A percentile compares a stretch with the other conserved stretches of the same genome.
Evolutionary conservation across 2,113 vertebrate species (phyloP).

Genomic region (Brachypodius melanocephalos): DNA sequence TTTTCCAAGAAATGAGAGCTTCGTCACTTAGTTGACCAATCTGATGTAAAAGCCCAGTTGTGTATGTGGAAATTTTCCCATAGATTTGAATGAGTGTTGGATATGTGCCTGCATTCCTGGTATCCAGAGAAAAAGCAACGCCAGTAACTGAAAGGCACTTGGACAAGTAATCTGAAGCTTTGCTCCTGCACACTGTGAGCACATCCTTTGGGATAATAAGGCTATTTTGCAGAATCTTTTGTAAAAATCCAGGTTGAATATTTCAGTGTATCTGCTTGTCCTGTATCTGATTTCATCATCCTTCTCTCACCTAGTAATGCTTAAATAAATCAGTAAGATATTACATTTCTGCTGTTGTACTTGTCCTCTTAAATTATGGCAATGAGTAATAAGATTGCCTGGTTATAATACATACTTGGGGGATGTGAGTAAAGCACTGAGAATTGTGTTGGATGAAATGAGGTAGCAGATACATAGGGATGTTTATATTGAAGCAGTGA

Average conservation of each 20-base stretch:
- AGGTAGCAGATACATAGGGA: neutral
- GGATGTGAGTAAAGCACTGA: neutral
- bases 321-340: neutral
- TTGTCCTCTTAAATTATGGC: neutral
- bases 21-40: neutral
- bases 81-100: neutral
- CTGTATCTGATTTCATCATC: neutral
- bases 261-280: neutral
- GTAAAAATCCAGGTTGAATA: neutral
- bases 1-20: neutral
- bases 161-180: neutral
- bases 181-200: neutral
- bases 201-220: neutral
- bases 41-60: neutral
- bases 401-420: accelerated
- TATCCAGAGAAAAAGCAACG: neutral
- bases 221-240: neutral
- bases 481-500: neutral
- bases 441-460: neutral
- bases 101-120: neutral
- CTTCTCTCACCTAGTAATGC: neutral
- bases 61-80: neutral
- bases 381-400: neutral
- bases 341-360: neutral
- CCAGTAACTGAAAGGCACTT: neutral